Conservation (phyloP, 2,797 vertebrate genomes). For the Ataeniobius toweri region DNA sequence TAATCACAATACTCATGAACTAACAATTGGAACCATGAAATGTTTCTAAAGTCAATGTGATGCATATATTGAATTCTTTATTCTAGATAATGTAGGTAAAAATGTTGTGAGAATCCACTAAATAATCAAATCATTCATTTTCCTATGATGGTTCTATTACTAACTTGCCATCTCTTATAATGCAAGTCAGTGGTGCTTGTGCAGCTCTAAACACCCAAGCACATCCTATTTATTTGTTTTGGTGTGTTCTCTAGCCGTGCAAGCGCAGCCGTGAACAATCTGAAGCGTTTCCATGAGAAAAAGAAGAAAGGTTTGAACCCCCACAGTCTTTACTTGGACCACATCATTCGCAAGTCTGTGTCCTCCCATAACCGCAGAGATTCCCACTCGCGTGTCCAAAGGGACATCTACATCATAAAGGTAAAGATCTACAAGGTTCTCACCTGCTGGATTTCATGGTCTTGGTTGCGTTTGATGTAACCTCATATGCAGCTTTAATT, state of each 20-base stretch:
- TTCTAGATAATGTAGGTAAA: background rate
- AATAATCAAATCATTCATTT: background rate
- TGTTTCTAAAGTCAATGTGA: background rate
- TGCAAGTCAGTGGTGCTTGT: background rate
- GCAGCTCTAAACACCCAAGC: background rate
- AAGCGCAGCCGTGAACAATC: slow-evolving; percentile 93
- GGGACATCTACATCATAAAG: slow-evolving; percentile 97
- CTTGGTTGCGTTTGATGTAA: background rate
- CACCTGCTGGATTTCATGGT: background rate
- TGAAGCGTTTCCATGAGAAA: slow-evolving; percentile 98
- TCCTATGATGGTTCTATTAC: too few relatives aligned
- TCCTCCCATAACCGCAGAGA: slow-evolving; percentile 88
- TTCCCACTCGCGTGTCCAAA: slow-evolving; percentile 88
- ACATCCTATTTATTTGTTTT: background rate
- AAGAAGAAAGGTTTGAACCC: slow-evolving; percentile 96
- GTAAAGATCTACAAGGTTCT: slow-evolving; percentile 63
- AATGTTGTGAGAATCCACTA: background rate
- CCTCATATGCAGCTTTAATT: background rate
- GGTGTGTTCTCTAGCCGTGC: slow-evolving; percentile 83
- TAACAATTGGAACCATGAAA: background rate
- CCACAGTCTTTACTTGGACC: slow-evolving; percentile 95
- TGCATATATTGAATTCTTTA: background rate
- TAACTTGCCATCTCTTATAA: too few relatives aligned
- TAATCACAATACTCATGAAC: background rate
- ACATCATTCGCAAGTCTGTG: slow-evolving; percentile 93